A percentile compares a stretch with the other conserved stretches of the same genome.
Evolutionary conservation across 2,797 vertebrate genomes (phyloP).

Genomic region (Phoeniculus purpureus): DNA sequence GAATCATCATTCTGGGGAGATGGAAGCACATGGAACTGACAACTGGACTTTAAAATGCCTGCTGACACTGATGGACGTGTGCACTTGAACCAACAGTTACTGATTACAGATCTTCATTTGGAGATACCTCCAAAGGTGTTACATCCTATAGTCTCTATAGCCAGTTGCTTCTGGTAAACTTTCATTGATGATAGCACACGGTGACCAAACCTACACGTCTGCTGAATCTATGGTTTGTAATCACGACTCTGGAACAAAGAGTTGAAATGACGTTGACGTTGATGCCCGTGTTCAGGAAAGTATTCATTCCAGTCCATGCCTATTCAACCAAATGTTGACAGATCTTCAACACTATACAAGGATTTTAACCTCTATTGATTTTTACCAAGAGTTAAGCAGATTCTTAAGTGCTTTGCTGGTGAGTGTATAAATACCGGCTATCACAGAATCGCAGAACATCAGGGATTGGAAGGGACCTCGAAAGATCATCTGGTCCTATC

Average conservation of each 20-base stretch:
- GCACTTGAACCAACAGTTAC: conserved; percentile 11
- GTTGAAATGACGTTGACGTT: background rate
- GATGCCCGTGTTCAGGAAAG: background rate
- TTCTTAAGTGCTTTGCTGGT: background rate
- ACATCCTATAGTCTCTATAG: conserved; percentile 20
- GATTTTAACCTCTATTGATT: background rate
- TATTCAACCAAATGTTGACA: background rate
- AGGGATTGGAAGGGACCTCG: too few species aligned
- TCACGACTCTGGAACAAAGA: background rate
- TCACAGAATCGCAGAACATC: too few species aligned
- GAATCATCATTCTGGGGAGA: too few species aligned
- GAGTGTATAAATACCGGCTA: background rate
- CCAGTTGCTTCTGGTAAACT: conserved; percentile 42
- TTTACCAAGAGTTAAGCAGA: background rate
- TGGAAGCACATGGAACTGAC: too few species aligned
- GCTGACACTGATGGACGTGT: background rate
- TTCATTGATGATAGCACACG: background rate
- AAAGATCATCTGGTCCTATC: too few species aligned
- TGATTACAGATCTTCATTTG: conserved; percentile 50
- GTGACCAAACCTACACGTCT: background rate
- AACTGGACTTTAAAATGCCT: too few species aligned
- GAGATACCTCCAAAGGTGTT: conserved; percentile 38
- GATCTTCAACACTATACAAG: background rate
- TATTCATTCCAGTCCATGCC: background rate
- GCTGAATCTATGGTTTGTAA: background rate